Base-by-base conservation (phyloP, 2,888 invertebrate genomes). In the Dichetophora obliterata region DNA sequence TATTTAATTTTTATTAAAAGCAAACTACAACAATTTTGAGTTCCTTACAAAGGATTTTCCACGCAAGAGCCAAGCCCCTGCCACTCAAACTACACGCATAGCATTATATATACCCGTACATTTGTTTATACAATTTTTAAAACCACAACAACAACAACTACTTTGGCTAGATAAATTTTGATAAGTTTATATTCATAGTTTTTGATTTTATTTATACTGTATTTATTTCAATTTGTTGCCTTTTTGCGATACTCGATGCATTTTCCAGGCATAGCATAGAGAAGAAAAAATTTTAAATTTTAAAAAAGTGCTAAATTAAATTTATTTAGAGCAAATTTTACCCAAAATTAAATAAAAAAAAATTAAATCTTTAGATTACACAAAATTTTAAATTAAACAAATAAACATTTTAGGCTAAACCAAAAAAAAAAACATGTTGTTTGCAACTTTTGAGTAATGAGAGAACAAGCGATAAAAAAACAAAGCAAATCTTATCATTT, bases 241-340 rank as follows among this genome's bases (percentile, higher is more conserved):
- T 82, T 83, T 81, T 81, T 83, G 81, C 78, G 79, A 79, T 80
- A 78, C 79, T 80, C 68, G 80, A 75, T 78, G 50, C 75, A 63
- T 14, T 63, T 34, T 63, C 48, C 50, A 77, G 79, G 71, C 75
- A 75, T 76, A 75, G 76, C 70, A 72, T 79, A 77, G 68, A 76
- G 76, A 79, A 75, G 76, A 77, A 77, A 71, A 78, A 66, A 75
- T 11, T 16, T 27, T 1, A 61, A 63, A 16, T 63, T 54, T 19
- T 2, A 54, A 76, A 72, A 70, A 74, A 78, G 68, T 71, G 86
- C 86, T 86, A 86, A 81, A 86, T 82, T 83, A 80, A 87, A 86
- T 87, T 86, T 86, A 69, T 86, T 86, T 86, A 86, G 87, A 86
- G 81, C 81, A 86, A 86, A 87, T 86, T 86, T 87, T 87, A 85